Evolutionary conservation across 2,797 vertebrate genomes (phyloP), one percentile per base, ranked within the genome.

Genomic region (Liparis tanakae): DNA sequence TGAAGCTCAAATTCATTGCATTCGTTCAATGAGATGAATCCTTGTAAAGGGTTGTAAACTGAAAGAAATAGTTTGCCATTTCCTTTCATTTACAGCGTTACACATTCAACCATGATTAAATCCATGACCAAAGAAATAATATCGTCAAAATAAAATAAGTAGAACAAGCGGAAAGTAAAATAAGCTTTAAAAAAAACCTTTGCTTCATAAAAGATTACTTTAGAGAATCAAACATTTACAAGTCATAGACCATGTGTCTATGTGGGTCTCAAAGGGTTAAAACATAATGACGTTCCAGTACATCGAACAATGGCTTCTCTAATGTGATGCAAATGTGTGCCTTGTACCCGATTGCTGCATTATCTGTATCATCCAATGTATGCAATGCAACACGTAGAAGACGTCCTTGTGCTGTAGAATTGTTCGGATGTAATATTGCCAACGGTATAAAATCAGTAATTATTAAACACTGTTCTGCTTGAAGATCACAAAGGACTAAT

Each of bases 401-500:
- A 30, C 25, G 48, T 48, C 25, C 17, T 18, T 13, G 2, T 48
- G 44, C 39, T 70, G 10, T 14, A 1, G 34, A 74, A 62, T 51
- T 55, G 57, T 67, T 56, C 48, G 56, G 13, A 59, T 34, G 7
- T 56, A 54, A 60, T 74, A 17, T 55, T 79, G 50, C 39, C 33
- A 68, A 22, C 60, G 56, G 22, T 9, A 37, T 20, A 59, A 65
- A 73, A 74, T 44, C 9, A 51, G 55, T 3, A 41, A 76, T 74
- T 72, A 80, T 74, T 70, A 34, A 72, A 36, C 63, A 74, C 63
- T 2, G 20, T 48, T 78, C 34, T 67, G 25, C 61, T 70, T 56
- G 37, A 81, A 74, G 84, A 74, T 57, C 63, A 85, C 64, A 68
- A 62, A 68, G 43, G 55, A 41, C 44, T 62, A 77, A 87, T 78